phyloP scores from a whole-genome alignment of 2,888 invertebrate species.

The Pachydiplax longipennis region DNA sequence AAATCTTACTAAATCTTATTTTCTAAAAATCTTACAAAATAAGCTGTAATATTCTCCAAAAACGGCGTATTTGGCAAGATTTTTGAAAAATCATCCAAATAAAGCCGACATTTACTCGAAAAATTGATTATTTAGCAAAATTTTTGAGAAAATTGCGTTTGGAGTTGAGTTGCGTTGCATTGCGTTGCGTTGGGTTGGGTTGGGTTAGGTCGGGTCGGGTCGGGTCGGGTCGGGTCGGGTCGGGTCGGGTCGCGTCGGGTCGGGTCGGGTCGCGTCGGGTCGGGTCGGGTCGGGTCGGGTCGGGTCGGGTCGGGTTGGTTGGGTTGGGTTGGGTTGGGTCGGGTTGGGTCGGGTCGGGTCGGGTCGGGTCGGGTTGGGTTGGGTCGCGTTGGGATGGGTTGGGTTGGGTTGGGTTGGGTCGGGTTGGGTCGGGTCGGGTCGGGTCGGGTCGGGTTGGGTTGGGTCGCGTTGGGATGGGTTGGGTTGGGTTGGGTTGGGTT shows the following conservation, averaged over 20 bases:
- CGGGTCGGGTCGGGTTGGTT: too few relatives aligned
- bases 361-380: not conserved
- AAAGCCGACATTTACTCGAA: too few relatives aligned
- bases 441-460: not conserved
- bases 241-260: not conserved
- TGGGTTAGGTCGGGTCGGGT: not conserved
- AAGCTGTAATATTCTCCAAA: too few relatives aligned
- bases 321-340: not conserved
- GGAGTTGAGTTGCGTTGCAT: not conserved
- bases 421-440: not conserved
- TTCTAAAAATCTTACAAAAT: too few relatives aligned
- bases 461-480: not conserved
- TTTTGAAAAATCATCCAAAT: too few relatives aligned
- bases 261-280: not conserved
- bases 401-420: not conserved
- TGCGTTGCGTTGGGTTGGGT: not conserved
- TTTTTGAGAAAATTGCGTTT: too few relatives aligned
- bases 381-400: not conserved
- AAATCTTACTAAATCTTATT: too few relatives aligned
- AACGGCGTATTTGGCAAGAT: too few relatives aligned
- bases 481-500: constrained; percentile 1
- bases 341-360: not conserved
- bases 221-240: not conserved
- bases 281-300: not conserved
- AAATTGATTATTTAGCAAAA: too few relatives aligned